Conservation (phyloP, 2,888 invertebrate genomes). For the Terebella lapidaria region DNA sequence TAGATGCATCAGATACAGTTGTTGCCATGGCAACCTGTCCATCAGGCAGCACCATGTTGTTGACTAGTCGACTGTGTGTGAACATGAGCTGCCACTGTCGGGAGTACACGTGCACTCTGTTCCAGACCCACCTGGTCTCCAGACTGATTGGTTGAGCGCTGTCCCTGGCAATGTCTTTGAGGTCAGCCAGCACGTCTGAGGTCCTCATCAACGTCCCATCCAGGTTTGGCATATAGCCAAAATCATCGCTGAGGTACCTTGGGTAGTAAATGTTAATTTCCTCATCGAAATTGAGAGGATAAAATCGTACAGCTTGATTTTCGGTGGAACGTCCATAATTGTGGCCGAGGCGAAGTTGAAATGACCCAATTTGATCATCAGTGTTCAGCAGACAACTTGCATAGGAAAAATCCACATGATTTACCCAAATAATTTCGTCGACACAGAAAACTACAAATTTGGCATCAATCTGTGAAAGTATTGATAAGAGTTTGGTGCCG, state of each 20-base stretch:
- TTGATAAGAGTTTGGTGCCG: background rate
- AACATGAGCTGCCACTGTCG: conserved; percentile 17
- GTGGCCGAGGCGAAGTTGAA: conserved; percentile 16
- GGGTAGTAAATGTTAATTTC: conserved; percentile 10
- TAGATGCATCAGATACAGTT: no score
- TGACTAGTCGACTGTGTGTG: conserved; percentile 1
- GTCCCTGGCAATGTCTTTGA: background rate
- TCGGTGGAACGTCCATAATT: background rate
- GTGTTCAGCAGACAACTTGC: conserved; percentile 3
- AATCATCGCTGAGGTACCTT: conserved; percentile 5
- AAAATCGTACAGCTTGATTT: background rate
- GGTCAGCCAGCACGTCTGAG: conserved; percentile 5
- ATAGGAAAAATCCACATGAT: conserved; percentile 2
- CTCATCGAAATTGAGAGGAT: background rate
- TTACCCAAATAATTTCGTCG: conserved; percentile 17
- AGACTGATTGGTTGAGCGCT: background rate
- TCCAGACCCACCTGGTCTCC: conserved; percentile 8
- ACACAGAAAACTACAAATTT: conserved; percentile 10
- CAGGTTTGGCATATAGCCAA: conserved; percentile 13
- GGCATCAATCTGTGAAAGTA: background rate
- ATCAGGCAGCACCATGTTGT: no score
- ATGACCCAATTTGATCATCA: background rate
- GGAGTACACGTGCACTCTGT: conserved; percentile 2
- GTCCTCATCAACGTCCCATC: conserved; percentile 10
- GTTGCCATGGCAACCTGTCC: no score